These are phyloP conservation scores for Lacanobia oleracea DNA, from an alignment of 2,888 invertebrate species.

Conservation along the genomic window DNA sequence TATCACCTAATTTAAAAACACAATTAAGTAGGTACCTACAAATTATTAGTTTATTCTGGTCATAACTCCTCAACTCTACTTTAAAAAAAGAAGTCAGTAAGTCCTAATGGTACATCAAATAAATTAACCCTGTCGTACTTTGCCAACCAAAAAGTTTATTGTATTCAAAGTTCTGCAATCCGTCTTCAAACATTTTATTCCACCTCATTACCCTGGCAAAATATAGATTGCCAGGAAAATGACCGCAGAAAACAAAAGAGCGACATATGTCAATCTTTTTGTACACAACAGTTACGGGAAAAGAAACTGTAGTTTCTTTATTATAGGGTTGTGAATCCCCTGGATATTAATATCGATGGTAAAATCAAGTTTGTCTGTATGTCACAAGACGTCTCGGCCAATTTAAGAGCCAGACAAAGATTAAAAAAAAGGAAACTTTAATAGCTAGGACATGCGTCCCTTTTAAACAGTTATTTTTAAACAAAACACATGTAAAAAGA, in stretches of 20 bases:
- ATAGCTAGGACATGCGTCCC: conserved; percentile 73
- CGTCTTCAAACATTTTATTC: conserved; percentile 68
- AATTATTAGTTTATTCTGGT: neutral
- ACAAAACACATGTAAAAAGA: conserved; percentile 72
- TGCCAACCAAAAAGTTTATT: conserved; percentile 62
- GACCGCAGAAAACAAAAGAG: conserved; percentile 75
- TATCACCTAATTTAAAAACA: no score
- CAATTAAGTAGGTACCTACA: no score
- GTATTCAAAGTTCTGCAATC: conserved; percentile 70
- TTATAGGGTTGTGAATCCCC: conserved; percentile 62
- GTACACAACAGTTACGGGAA: conserved; percentile 56
- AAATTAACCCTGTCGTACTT: conserved; percentile 31
- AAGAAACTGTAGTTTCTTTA: conserved; percentile 32
- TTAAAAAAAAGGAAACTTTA: conserved; percentile 75
- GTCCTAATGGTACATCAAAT: conserved; percentile 37
- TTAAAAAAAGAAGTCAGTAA: no score
- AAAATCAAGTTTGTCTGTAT: conserved; percentile 53
- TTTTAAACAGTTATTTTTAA: conserved; percentile 77
- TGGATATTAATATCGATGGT: conserved; percentile 14
- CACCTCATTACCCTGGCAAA: conserved; percentile 77
- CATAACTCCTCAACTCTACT: no score
- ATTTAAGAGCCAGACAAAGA: conserved; percentile 79
- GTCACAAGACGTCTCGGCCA: conserved; percentile 80
- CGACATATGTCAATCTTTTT: conserved; percentile 84
- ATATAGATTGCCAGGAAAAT: conserved; percentile 78